These are phyloP conservation scores for Philaenus spumarius DNA, from an alignment of 1,140 invertebrate genomes.

Conservation along the genomic window DNA sequence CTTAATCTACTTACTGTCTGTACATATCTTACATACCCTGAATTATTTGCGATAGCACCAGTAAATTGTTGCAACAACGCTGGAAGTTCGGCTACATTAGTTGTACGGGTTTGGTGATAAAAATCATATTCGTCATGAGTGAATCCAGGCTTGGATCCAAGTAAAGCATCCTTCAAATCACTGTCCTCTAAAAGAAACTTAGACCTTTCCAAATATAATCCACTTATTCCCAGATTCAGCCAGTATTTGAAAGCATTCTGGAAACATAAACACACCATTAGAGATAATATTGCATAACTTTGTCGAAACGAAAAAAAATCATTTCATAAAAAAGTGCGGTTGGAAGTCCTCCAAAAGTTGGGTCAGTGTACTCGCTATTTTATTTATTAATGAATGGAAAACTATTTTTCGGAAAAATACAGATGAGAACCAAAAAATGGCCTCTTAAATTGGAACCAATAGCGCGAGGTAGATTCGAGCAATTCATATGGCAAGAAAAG, in stretches of 20 bases:
- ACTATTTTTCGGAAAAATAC: too few species aligned
- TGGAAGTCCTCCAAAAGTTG: too few species aligned
- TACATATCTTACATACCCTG: conserved; percentile 37
- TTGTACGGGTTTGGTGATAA: conserved; percentile 55
- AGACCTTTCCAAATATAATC: conserved; percentile 59
- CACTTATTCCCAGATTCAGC: conserved; percentile 59
- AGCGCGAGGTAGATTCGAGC: too few species aligned
- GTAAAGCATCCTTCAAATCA: conserved; percentile 36
- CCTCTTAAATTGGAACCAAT: too few species aligned
- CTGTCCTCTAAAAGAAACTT: conserved; percentile 43
- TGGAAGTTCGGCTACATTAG: conserved; percentile 49
- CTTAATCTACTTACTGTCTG: too few species aligned
- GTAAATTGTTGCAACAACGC: conserved; percentile 55
- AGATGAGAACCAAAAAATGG: too few species aligned
- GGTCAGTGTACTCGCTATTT: too few species aligned
- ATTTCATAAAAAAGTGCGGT: too few species aligned
- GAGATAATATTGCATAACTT: too few species aligned
- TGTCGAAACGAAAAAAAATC: too few species aligned
- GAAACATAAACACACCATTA: conserved; percentile 19
- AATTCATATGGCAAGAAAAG: too few species aligned
- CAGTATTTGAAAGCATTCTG: conserved; percentile 50
- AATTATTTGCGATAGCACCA: conserved; percentile 42
- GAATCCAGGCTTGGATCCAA: conserved; percentile 13
- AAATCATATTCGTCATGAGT: conserved; percentile 43
- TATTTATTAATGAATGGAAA: too few species aligned